Percentiles rank a stretch among this genome's conserved stretches.
These are phyloP conservation scores for Cygnus atratus DNA, from an alignment of 2,113 vertebrate species.

Conservation along the genomic window DNA sequence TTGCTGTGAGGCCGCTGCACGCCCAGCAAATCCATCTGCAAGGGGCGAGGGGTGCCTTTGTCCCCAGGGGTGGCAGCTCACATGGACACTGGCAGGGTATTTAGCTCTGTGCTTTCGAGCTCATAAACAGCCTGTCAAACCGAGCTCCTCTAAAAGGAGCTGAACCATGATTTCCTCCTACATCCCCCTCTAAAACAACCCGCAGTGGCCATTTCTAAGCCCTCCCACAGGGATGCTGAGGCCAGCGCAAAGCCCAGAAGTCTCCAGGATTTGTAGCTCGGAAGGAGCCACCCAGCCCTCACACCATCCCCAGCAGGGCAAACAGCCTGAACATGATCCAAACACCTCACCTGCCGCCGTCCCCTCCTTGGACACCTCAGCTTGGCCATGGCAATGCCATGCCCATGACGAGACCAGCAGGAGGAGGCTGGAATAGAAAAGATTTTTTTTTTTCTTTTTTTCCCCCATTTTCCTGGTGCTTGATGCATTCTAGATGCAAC, in stretches of 20 bases:
- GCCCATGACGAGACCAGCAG: background rate
- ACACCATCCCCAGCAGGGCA: background rate
- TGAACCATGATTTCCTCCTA: background rate
- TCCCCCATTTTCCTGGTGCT: background rate
- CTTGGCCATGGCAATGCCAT: background rate
- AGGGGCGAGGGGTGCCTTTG: accelerated
- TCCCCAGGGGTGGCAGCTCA: background rate
- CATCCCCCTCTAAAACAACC: background rate
- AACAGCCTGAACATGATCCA: accelerated
- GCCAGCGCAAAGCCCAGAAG: background rate
- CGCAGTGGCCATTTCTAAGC: background rate
- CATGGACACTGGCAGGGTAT: background rate
- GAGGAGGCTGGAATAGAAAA: background rate
- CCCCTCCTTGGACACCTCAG: background rate
- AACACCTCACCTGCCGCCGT: background rate
- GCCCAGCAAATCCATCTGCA: background rate
- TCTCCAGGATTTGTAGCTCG: background rate
- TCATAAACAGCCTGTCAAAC: background rate
- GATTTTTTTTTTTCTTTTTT: too few species aligned
- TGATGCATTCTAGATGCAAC: background rate
- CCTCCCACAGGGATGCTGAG: background rate
- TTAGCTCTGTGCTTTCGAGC: background rate
- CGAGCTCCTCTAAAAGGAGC: background rate
- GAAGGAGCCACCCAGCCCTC: background rate
- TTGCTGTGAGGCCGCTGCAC: background rate